phyloP scores from a whole-genome alignment of 2,888 invertebrate species.

The Drosophila paracracens region DNA sequence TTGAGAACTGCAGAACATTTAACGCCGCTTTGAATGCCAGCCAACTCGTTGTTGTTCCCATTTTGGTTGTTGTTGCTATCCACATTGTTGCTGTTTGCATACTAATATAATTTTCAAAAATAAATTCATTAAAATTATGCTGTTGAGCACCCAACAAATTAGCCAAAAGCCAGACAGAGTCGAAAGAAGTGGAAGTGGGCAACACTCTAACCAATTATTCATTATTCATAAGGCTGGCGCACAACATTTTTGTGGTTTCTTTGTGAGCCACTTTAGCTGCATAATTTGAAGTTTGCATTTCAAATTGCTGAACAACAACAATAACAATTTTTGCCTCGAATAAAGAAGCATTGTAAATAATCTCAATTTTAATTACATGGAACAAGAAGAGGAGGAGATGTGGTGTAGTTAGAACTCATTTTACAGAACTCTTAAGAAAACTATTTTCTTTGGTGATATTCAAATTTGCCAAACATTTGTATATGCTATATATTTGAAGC shows the following conservation, averaged over 20 bases:
- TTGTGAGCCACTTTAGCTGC: constrained; percentile 24
- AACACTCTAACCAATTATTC: constrained; percentile 33
- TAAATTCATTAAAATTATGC: constrained; percentile 68
- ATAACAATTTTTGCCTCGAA: neutral
- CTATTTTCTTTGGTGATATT: neutral
- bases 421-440: neutral
- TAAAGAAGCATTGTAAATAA: neutral
- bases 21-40: constrained; percentile 61
- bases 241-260: constrained; percentile 23
- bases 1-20: constrained; percentile 68
- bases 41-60: constrained; percentile 20
- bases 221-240: constrained; percentile 28
- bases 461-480: neutral
- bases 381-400: neutral
- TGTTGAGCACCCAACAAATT: constrained; percentile 62
- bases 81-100: constrained; percentile 43
- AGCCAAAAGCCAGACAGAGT: constrained; percentile 41
- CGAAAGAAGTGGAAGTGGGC: neutral
- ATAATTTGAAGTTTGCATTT: constrained; percentile 45
- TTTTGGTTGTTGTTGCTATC: constrained; percentile 11
- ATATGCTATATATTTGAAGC: neutral
- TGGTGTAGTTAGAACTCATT: neutral
- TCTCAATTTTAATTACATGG: neutral
- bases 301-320: neutral
- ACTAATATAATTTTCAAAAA: constrained; percentile 46